Percentiles rank a stretch among this genome's conserved stretches.
These are phyloP conservation scores for Keiferia lycopersicella DNA, from an alignment of 2,888 invertebrate species.

Conservation along the genomic window DNA sequence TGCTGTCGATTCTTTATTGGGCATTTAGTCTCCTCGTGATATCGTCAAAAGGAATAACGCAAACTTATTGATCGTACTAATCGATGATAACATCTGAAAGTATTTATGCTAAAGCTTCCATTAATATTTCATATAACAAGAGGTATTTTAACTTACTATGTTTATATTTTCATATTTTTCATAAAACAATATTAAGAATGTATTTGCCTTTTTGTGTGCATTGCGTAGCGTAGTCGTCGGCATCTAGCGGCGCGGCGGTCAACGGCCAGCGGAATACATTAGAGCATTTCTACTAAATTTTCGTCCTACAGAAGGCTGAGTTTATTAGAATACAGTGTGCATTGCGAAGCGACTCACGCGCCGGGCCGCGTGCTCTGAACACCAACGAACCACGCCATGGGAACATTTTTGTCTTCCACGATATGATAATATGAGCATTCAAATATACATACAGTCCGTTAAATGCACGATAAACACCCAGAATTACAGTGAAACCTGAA, in stretches of 20 bases:
- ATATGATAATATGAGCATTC: conserved; percentile 82
- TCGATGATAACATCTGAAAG: conserved; percentile 51
- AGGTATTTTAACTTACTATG: neutral
- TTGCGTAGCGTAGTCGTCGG: conserved; percentile 30
- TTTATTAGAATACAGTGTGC: conserved; percentile 76
- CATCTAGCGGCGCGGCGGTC: conserved; percentile 67
- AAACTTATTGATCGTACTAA: conserved; percentile 53
- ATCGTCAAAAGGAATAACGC: conserved; percentile 56
- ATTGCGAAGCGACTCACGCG: conserved; percentile 75
- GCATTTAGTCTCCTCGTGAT: conserved; percentile 60
- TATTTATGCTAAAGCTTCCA: neutral
- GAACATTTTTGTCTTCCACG: conserved; percentile 82
- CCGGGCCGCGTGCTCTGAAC: conserved; percentile 71
- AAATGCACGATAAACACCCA: conserved; percentile 82
- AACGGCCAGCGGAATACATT: conserved; percentile 78
- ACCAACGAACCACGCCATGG: conserved; percentile 74
- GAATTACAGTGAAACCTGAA: conserved; percentile 80
- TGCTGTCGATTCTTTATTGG: conserved; percentile 73
- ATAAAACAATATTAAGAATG: neutral
- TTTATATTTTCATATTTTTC: neutral
- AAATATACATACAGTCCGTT: conserved; percentile 82
- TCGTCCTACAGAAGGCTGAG: conserved; percentile 81
- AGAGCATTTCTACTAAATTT: conserved; percentile 81
- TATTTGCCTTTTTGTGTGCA: conserved; percentile 24
- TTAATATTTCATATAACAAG: neutral